Base-by-base conservation (phyloP, 2,113 vertebrate species). In the Chrysochloris asiatica region DNA sequence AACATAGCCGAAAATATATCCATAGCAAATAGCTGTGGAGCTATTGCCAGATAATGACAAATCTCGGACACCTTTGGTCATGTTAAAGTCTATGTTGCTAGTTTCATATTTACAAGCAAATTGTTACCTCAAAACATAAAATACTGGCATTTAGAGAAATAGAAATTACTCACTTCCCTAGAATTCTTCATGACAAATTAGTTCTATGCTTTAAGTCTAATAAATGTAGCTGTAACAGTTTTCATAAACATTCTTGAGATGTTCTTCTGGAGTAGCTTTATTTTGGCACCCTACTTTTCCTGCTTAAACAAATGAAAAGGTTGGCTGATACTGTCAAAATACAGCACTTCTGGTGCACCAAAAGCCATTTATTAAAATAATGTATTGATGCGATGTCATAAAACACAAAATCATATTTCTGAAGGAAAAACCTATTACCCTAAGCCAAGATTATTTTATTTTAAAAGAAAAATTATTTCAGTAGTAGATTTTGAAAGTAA, bases 241-340 rank as follows among this genome's bases (percentile, higher is more conserved):
- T 98, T 97, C 95, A 96, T 97, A 98, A 97, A 97, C 97, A 97
- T 98, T 98, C 97, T 97, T 97, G 94, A 97, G 96, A 98, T 97
- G 89, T 97, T 98, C 97, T 97, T 95, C 96, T 96, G 86, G 85
- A 97, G 96, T 96, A 96, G 97, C 96, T 98, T 98, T 97, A 97
- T 98, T 98, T 98, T 98, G 97, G 97, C 97, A 97, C 87, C 96
- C 88, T 91, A 96, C 96, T 97, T 98, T 97, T 98, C 96, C 96
- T 98, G 96, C 96, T 97, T 96, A 98, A 98, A 98, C 94, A 97
- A 98, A 98, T 97, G 94, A 95, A 97, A 98, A 97, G 97, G 96
- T 97, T 98, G 97, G 97, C 97, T 96, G 97, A 97, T 97, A 97
- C 48, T 96, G 97, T 98, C 97, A 97, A 98, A 98, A 97, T 97